Evolutionary conservation across 2,113 vertebrate genomes (phyloP), one percentile per base, ranked within the genome.

Genomic region (Prunella fulvescens): DNA sequence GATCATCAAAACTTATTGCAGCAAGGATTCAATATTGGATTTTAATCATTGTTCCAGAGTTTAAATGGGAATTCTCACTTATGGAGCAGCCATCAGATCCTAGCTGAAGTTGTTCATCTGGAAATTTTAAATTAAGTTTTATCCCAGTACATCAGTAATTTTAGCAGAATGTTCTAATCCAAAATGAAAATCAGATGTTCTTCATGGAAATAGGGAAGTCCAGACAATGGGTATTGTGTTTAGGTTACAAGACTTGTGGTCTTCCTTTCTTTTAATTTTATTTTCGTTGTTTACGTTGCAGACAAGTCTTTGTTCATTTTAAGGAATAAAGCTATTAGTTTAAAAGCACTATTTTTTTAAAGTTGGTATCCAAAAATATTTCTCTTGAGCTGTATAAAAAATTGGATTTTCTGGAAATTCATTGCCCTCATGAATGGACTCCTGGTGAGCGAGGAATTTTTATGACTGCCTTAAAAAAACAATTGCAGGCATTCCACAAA

Each of bases 161-260:
- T 95, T 95, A 94, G 93, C 92, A 85, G 70, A 92, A 54, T 95
- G 87, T 96, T 97, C 94, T 97, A 64, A 51, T 88, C 74, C 85
- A 71, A 93, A 97, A 98, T 97, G 91, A 96, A 95, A 97, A 95
- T 96, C 97, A 98, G 94, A 97, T 98, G 97, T 93, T 82, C 77
- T 88, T 74, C 88, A 81, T 61, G 85, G 92, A 95, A 93, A 87
- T 57, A 39, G 65, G 74, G 65, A 77, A 93, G 78, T 92, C 90
- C 79, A 81, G 87, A 96, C 95, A 96, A 93, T 96, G 95, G 90
- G 16, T 94, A 95, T 96, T 96, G 91, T 97, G 62, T 95, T 92
- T 91, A 62, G 62, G 70, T 92, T 96, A 62, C 33, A 14, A 42
- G 95, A 9, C 66, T 96, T 85, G 42, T 82, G 57, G 39, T 84